Evolutionary conservation across 2,888 invertebrate species (phyloP).

Genomic region (Lycocerus yunnanus): DNA sequence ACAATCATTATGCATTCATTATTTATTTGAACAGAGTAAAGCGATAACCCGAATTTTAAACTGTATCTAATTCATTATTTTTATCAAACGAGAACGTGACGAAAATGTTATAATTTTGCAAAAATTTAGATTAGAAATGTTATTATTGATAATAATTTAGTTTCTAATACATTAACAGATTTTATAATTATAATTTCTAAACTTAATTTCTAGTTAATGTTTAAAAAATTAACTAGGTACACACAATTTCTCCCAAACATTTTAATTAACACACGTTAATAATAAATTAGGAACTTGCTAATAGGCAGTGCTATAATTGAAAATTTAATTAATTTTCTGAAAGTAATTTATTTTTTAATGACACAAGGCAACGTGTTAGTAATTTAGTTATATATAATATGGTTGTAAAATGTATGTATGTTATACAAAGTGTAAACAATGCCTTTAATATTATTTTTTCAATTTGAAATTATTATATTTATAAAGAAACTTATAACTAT

Average conservation of each 20-base stretch:
- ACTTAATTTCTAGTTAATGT: not conserved
- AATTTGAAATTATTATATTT: no score
- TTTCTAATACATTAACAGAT: not conserved
- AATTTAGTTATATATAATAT: not conserved
- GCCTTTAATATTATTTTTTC: not conserved
- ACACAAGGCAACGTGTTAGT: no score
- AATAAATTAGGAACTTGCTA: not conserved
- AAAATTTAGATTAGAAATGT: not conserved
- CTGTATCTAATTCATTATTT: not conserved
- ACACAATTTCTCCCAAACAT: not conserved
- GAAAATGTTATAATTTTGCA: not conserved
- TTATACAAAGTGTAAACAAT: not conserved
- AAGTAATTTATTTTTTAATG: not conserved
- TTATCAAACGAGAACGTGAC: not conserved
- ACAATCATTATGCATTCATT: not conserved
- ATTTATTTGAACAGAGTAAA: not conserved
- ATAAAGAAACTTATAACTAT: no score
- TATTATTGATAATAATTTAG: not conserved
- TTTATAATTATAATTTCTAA: not conserved
- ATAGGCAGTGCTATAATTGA: not conserved
- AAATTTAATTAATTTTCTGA: not conserved
- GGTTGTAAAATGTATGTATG: no score
- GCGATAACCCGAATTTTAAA: not conserved
- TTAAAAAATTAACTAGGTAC: not conserved
- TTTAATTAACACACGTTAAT: not conserved